Percentiles rank a stretch among this genome's conserved stretches.
Conservation (phyloP, 2,113 vertebrate species). For the Martes martes region DNA sequence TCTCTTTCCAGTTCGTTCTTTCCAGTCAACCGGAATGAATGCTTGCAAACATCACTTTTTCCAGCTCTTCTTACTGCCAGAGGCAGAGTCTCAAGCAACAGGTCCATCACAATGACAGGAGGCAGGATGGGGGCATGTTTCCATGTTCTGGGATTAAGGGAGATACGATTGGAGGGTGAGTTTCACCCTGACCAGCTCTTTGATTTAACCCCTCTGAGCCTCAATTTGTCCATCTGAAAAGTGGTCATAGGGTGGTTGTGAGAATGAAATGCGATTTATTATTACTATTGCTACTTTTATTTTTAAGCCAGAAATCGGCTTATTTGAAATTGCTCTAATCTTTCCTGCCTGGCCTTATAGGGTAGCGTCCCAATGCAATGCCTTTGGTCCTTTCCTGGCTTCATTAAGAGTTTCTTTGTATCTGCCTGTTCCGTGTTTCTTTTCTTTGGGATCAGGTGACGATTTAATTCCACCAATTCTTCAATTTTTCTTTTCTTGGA, state of each 20-base stretch:
- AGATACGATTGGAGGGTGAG: background rate
- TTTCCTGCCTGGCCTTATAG: slow-evolving; percentile 31
- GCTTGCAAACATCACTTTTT: background rate
- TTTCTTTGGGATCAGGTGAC: slow-evolving; percentile 34
- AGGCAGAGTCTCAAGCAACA: background rate
- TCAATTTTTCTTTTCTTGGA: background rate
- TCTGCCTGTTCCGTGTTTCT: slow-evolving; percentile 22
- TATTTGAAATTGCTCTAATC: slow-evolving; percentile 17
- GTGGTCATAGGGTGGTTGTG: background rate
- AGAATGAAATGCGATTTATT: background rate
- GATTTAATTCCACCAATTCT: slow-evolving; percentile 18
- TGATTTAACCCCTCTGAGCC: background rate
- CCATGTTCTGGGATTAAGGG: background rate
- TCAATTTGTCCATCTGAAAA: slow-evolving; percentile 14
- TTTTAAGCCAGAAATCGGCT: background rate
- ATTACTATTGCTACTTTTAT: background rate
- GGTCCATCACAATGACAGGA: background rate
- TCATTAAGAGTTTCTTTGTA: slow-evolving; percentile 52
- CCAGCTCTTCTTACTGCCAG: background rate
- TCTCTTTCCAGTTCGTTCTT: background rate
- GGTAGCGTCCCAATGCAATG: background rate
- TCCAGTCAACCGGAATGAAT: background rate
- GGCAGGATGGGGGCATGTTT: background rate
- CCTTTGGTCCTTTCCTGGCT: slow-evolving; percentile 4
- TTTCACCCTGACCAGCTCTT: background rate